Base-by-base conservation (phyloP, 2,888 invertebrate genomes). In the Philhelius pedissequus region DNA sequence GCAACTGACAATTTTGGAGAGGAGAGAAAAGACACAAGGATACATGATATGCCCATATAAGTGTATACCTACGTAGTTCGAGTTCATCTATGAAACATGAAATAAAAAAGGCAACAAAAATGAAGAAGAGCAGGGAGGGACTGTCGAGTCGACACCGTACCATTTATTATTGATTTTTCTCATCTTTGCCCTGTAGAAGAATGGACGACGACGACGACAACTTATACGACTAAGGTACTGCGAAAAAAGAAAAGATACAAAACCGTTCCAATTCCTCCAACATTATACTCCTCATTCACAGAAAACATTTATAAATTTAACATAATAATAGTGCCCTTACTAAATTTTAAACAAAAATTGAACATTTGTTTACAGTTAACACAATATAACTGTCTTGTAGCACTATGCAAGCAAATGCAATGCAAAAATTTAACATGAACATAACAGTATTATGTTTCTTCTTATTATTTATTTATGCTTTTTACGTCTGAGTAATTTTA, bases 121-220 rank as follows among this genome's bases (percentile, higher is more conserved):
- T 35, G 56, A 58, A 58, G n/a, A 56, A 9, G 20, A 54, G 60
- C 43, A 9, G 38, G 38, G 52, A 45, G 48, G 58, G 27, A 32
- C 48, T 25, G 8, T 20, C 22, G 52, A 22, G 8, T 20, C 22
- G 52, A 22, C 52, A 52, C 52, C 38, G 22, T 62, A 68, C 68
- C 68, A 78, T 73, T 78, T 84, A 71, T 70, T 84, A 84, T 84
- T 84, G 84, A 84, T 84, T 84, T 84, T 84, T 84, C 80, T 66
- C 79, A 83, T 78, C 68, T 64, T 64, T 50, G 54, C 69, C 69
- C 80, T 58, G 75, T 38, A 64, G 9, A 75, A 66, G 78, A 71
- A 78, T 71, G 64, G 71, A 64, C 71, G 71, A 77, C 60, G 32
- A 56, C 68, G n/a, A 54, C 40, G 25, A 25, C 40, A 7, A 25